Evolutionary conservation across 30 jellyfish, hydroid and myxozoan genomes (phyloP).

Genomic region (Chrysaora quinquecirrha): DNA sequence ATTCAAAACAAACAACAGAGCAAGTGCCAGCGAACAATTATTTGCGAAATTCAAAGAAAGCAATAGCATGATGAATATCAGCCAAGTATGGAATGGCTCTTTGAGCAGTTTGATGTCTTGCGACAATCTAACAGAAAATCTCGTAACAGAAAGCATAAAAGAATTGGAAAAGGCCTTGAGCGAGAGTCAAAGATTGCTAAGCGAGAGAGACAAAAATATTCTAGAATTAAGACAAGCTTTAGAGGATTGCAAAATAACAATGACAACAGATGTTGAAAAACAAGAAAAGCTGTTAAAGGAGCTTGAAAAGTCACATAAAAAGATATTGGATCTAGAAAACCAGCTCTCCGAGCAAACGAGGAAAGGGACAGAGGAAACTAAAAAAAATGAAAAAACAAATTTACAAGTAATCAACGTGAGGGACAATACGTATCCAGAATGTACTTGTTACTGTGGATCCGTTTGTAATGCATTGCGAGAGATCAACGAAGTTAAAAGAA

Average conservation of each 20-base stretch:
- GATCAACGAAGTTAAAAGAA: conserved; percentile 59
- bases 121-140: conserved; percentile 90
- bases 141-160: conserved; percentile 83
- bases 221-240: conserved; percentile 56
- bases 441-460: conserved; percentile 97
- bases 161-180: conserved; percentile 90
- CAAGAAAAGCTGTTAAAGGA: conserved; percentile 71
- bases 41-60: conserved; percentile 29
- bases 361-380: conserved; percentile 19
- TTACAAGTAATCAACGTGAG: conserved; percentile 32
- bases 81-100: conserved; percentile 84
- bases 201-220: conserved; percentile 83
- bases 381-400: conserved; percentile 6
- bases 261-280: conserved; percentile 18
- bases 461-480: conserved; percentile 91
- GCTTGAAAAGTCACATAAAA: conserved; percentile 76
- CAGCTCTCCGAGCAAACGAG: no score
- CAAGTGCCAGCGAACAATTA: conserved; percentile 39
- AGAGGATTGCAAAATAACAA: conserved; percentile 49
- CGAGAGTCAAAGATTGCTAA: conserved; percentile 77
- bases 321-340: conserved; percentile 62
- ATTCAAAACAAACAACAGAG: no score
- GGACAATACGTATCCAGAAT: conserved; percentile 58
- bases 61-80: conserved; percentile 42
- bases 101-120: conserved; percentile 80